These are phyloP conservation scores for Gonatopus flavifemur DNA, from an alignment of 1,140 invertebrate species.

Conservation along the genomic window DNA sequence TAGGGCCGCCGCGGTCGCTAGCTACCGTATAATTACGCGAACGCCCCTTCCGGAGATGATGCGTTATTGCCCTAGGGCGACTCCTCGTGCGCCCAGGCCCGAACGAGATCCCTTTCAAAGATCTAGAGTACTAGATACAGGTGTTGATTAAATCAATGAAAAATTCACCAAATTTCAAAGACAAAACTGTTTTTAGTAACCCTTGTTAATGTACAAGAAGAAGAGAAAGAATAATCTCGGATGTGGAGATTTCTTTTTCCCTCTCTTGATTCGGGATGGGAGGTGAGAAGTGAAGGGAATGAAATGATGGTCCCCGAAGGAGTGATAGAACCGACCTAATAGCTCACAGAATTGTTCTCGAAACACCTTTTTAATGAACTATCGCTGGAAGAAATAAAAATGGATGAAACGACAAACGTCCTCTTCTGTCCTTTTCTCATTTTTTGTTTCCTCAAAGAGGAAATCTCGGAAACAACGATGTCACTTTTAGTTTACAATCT, in stretches of 20 bases:
- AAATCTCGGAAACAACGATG: too few relatives aligned
- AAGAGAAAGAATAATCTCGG: background rate
- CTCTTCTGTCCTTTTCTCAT: constrained; percentile 9
- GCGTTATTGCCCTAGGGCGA: constrained; percentile 36
- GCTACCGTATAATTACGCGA: constrained; percentile 58
- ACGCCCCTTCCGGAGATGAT: constrained; percentile 38
- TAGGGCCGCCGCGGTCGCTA: constrained; percentile 35
- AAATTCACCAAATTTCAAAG: too few relatives aligned
- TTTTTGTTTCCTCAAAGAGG: too few relatives aligned
- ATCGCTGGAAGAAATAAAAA: constrained; percentile 68
- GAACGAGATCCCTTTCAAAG: constrained; percentile 43
- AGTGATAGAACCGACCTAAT: constrained; percentile 68
- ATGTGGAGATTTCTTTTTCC: constrained; percentile 10
- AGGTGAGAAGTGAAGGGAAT: constrained; percentile 32
- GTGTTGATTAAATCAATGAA: too few relatives aligned
- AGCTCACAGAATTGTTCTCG: constrained; percentile 67
- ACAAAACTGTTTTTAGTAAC: too few relatives aligned
- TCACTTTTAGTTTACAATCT: too few relatives aligned
- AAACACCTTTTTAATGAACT: constrained; percentile 75
- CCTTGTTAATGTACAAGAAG: too few relatives aligned
- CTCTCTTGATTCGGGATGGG: constrained; percentile 20
- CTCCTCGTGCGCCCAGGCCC: constrained; percentile 34
- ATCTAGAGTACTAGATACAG: too few relatives aligned
- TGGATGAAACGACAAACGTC: constrained; percentile 52
- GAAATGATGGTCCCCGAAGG: constrained; percentile 65